A percentile compares a stretch with the other conserved stretches of the same genome.
These are phyloP conservation scores for Polypterus senegalus DNA, from an alignment of 2,113 vertebrate genomes.

Conservation along the genomic window DNA sequence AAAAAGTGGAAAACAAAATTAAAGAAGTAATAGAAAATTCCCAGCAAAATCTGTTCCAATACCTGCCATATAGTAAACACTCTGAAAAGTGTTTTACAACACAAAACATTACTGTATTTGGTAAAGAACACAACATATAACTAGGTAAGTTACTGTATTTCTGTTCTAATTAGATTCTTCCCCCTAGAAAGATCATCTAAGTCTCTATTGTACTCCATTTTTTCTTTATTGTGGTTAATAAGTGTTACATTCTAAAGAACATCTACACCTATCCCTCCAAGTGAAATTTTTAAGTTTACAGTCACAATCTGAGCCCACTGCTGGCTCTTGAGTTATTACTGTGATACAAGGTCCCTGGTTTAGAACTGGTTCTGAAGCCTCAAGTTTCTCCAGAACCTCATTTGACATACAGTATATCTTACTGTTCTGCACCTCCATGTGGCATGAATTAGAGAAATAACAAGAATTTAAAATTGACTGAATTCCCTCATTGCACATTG, in stretches of 20 bases:
- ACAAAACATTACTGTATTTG: no score
- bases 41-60: no score
- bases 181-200: no score
- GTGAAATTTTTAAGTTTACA: conserved; percentile 22
- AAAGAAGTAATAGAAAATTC: no score
- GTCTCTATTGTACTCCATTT: conserved; percentile 2
- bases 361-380: conserved; percentile 18
- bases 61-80: no score
- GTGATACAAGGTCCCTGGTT: conserved; percentile 24
- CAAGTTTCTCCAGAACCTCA: conserved; percentile 9
- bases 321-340: conserved; percentile 31
- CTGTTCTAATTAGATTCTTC: no score
- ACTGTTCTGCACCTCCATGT: conserved; percentile 62
- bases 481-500: conserved; percentile 14
- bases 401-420: conserved; percentile 34
- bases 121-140: no score
- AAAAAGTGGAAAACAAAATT: no score
- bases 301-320: conserved; percentile 16
- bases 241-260: conserved; percentile 17
- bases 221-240: no score
- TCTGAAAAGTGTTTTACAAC: no score
- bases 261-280: conserved; percentile 18
- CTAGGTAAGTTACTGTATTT: no score
- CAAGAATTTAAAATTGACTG: conserved; percentile 26
- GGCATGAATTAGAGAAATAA: conserved; percentile 40